Base-by-base conservation (phyloP, 2,888 invertebrate genomes). In the Drosophila rellima region DNA sequence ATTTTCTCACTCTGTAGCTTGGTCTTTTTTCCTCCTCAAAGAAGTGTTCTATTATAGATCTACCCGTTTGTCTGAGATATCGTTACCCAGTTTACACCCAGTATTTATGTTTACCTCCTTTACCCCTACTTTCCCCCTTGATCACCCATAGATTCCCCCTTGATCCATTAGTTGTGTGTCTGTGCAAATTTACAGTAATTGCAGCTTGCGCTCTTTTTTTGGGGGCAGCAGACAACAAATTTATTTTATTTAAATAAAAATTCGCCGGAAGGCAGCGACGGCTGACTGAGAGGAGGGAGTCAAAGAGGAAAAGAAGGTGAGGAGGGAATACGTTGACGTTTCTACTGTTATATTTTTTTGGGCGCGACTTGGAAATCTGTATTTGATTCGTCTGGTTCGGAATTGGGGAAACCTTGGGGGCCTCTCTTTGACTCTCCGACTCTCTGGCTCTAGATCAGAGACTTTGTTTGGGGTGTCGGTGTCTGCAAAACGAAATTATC, bases 171-270 rank as follows among this genome's bases (percentile, higher is more conserved):
- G 39, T 59, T 74, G 70, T 82, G 75, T 76, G 89, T 68, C 66
- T 70, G 78, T 57, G 67, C 77, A 82, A 74, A 82, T 88, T 76
- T 83, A 57, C 63, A 70, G 84, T 82, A 88, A 82, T 86, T 80
- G 78, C 89, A 71, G 84, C 48, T 73, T 67, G 81, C 55, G 57
- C 42, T 70, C 47, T 63, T 72, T 63, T 74, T 69, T 76, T 66
- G 62, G 48, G 62, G 78, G 63, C 71, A 68, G 63, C 67, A 70
- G 74, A 55, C 70, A 75, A 74, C 74, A 82, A 89, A 89, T 89
- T 78, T 83, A 89, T 88, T 89, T 89, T 88, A 88, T 82, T 89
- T 88, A 85, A 88, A 85, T 82, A 73, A 85, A 85, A 88, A 89
- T 88, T 69, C 59, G 79, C 79, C 70, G 23, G 57, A 77, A 82